Evolutionary conservation across 2,797 vertebrate species (phyloP), one percentile per base, ranked within the genome.

Genomic region (Okamejei kenojei): DNA sequence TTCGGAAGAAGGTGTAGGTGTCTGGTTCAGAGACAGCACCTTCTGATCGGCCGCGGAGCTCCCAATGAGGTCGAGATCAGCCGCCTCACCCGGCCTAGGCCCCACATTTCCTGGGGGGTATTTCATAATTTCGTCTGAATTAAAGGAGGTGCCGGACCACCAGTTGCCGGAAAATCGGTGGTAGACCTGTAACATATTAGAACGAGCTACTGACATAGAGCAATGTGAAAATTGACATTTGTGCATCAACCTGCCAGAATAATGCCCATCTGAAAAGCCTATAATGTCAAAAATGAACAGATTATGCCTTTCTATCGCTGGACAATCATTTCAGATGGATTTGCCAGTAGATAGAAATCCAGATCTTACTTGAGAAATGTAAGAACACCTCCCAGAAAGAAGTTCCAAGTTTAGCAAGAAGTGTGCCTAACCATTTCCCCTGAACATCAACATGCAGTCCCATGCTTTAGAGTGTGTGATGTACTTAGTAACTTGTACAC

Each of bases 271-370:
- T 21, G 38, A 79, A 79, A 32, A 45, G 10, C 1, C 9, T 35
- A 23, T 19, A 11, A 38, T 23, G 9, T 15, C 15, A n/a, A 11
- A 92, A 92, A 74, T 92, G 71, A 74, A 19, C 38, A 92, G 54
- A 91, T 65, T 32, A 88, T 35, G 97, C 98, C 98, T 98, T 97
- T 97, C 97, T 97, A 97, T 97, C 96, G 96, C 96, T 95, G 95
- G 96, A 96, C 97, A 97, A 97, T 95, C 96, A 96, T 97, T 96
- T 96, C 96, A 95, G 95, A 95, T 95, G 94, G 94, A 95, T 94
- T 8, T 13, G 7, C 2, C 95, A 94, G 95, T 93, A 96, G 96
- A 95, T 93, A 95, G 82, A 90, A 96, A 96, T 94, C 93, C 95
- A 96, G 95, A 96, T 94, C 95, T 96, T 95, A 95, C 95, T 94